Evolutionary conservation across 92 coral and sea anemone species (phyloP), one percentile per base, ranked within the genome.

Genomic region (Siderastrea siderea): DNA sequence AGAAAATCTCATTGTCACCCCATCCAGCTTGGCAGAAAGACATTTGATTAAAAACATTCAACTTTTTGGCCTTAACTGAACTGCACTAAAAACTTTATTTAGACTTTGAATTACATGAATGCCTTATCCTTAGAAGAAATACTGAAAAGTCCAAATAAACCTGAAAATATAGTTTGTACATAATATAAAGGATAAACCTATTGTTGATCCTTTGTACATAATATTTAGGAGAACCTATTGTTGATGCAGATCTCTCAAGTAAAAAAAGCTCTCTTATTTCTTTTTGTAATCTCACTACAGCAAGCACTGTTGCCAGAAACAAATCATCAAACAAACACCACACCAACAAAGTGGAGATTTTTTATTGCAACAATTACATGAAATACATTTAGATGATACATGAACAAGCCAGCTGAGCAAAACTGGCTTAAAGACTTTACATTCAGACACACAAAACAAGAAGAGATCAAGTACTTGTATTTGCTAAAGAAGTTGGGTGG

Each of bases 401-500:
- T 3, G 46, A 9, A 19, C 78, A 51, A 74, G 54, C 68, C 77
- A 82, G 38, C 38, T 26, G 47, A 3, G 68, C 1, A 16, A 16
- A 13, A n/a, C 10, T 38, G 26, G 79, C 78, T 82, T 54, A 71
- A 50, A 3, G 0, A 26, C 38, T 12, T 74, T 59, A 84, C 50
- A 73, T 48, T 68, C 46, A 58, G 59, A 71, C 80, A 71, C 69
- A 72, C 54, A 64, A 72, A 55, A 74, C 84, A 64, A 60, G 44
- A 12, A 86, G 61, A 73, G 59, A 80, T 53, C 52, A 47, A 63
- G 79, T 85, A 97, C 99, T 89, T 97, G 99, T 97, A 97, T 87
- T 92, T 97, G 67, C 78, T 88, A 87, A 97, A 97, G 93, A 97
- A 97, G 88, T 92, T 94, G 71, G 93, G 80, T 43, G 98, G 97